Evolutionary conservation across 2,113 vertebrate genomes (phyloP).

Genomic region (Pollimyrus isidori): DNA sequence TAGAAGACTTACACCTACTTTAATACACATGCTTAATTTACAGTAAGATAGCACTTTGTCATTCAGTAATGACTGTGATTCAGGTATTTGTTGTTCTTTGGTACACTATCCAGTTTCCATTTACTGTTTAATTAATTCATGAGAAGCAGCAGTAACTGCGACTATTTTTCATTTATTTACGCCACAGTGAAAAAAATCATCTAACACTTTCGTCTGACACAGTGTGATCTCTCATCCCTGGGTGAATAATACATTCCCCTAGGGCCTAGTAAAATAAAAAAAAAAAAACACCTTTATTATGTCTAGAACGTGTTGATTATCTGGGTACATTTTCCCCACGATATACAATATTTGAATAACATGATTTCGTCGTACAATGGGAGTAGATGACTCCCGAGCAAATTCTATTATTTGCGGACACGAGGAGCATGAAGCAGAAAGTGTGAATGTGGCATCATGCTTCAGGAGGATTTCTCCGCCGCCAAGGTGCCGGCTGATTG

Average conservation of each 20-base stretch:
- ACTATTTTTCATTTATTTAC: neutral
- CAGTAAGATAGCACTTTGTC: neutral
- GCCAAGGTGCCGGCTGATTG: neutral
- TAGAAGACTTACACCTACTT: neutral
- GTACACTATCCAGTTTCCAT: neutral
- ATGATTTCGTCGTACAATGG: neutral
- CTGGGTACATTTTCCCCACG: neutral
- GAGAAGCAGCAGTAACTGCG: neutral
- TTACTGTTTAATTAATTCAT: neutral
- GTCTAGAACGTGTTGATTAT: neutral
- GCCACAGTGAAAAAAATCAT: neutral
- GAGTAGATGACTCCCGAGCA: neutral
- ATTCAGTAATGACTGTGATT: neutral
- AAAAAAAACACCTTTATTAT: neutral
- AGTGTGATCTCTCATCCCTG: neutral
- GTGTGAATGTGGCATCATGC: neutral
- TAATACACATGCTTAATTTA: neutral
- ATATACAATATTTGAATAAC: neutral
- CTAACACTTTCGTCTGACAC: neutral
- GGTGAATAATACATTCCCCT: neutral
- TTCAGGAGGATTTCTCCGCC: neutral
- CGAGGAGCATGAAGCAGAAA: neutral
- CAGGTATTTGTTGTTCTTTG: neutral
- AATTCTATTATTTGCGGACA: neutral
- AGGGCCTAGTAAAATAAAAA: neutral